These are phyloP conservation scores for Hydrophis major DNA, from an alignment of 2,797 vertebrate species.

Conservation along the genomic window DNA sequence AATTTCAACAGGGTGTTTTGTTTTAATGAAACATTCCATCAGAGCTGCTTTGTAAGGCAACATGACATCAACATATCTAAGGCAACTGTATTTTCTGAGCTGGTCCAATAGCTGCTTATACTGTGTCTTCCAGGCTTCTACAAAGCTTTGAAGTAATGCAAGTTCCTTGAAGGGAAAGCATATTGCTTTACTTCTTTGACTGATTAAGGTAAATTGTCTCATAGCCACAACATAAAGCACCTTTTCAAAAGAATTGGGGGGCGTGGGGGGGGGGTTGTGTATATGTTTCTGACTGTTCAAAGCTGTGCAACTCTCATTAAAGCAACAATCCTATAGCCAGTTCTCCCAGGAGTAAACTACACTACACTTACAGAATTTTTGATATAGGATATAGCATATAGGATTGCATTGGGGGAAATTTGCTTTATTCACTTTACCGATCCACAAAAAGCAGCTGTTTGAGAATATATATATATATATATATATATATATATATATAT, in stretches of 20 bases:
- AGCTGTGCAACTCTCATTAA: not conserved
- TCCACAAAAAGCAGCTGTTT: too few species aligned
- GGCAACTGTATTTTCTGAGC: not conserved
- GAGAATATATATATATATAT: too few species aligned
- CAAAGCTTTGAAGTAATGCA: not conserved
- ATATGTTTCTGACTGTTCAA: not conserved
- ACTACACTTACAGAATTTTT: not conserved
- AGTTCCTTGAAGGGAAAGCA: not conserved
- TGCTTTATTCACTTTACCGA: not conserved
- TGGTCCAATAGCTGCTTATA: not conserved
- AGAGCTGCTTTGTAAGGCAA: not conserved
- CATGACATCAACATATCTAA: not conserved
- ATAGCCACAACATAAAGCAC: not conserved
- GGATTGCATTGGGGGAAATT: not conserved
- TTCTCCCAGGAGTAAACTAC: not conserved
- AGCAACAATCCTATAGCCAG: not conserved
- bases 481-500: too few species aligned
- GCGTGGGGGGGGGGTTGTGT: rapidly evolving
- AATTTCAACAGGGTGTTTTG: not conserved
- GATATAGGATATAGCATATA: not conserved
- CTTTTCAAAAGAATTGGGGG: not conserved
- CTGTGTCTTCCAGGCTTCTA: not conserved
- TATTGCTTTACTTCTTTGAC: not conserved
- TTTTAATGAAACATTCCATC: not conserved
- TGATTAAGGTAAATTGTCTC: not conserved